Evolutionary conservation across 64 coral and sea anemone genomes (phyloP), one percentile per base, ranked within the genome.

Genomic region (Pocillopora damicornis): DNA sequence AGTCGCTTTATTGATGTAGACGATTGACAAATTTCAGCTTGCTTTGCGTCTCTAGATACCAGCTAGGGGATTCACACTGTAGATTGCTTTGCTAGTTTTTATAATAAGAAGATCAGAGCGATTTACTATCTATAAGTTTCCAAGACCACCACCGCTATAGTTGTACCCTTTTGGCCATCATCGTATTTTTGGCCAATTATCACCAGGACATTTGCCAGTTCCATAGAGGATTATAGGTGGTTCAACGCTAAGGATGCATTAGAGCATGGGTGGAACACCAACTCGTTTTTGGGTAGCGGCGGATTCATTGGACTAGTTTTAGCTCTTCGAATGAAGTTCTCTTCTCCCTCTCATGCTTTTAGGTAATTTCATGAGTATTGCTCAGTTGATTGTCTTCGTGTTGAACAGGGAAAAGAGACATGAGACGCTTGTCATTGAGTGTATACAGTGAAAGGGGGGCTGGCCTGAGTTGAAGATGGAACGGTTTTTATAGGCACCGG

Each of bases 101-200:
- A 3, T 56, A 11, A 9, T 0, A 62, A 62, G 15, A 62, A 11
- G 9, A 62, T 15, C 14, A 56, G 74, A 37, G 34, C 35, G 16
- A 76, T 76, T 76, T 8, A 37, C 23, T 76, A 76, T 76, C 9
- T 45, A 37, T 16, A 78, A 9, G 14, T 78, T 58, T 78, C 76
- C 51, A 78, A 45, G 76, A 51, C 76, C 38, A 20, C 17, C 7
- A 37, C 75, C 37, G 2, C 37, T 79, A 57, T 77, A 57, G 42
- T 77, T 14, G 75, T 51, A 42, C 75, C 75, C 37, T 77, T 77
- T 57, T 77, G 75, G 75, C 75, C 37, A 4, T 77, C 75, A 7
- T 51, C 42, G 42, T 51, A 51, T 51, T 51, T 51, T 51, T 51
- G 42, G 42, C 42, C 0, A 4, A 4, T 51, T 7, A 51, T 51